Conservation (phyloP, 1,140 invertebrate genomes). For the Drosophila arawakana region DNA sequence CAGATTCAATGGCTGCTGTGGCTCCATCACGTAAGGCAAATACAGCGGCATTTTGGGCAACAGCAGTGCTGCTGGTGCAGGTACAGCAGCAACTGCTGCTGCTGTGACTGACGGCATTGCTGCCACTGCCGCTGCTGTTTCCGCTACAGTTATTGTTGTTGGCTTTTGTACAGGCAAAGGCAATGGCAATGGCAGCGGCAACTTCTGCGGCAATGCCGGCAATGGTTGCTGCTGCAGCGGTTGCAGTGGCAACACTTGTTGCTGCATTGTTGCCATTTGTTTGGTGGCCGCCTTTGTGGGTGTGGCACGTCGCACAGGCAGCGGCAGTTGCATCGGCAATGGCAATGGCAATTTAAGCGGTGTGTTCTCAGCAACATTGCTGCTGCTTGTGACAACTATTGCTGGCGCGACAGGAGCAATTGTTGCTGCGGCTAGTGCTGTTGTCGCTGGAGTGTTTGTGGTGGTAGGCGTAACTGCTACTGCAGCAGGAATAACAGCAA, state of each 20-base stretch:
- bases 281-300: constrained; percentile 69
- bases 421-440: background rate
- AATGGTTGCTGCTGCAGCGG: constrained; percentile 4
- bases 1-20: constrained; percentile 67
- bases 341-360: constrained; percentile 2
- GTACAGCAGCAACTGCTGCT: background rate
- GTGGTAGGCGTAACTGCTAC: background rate
- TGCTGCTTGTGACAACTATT: background rate
- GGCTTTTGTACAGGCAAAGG: constrained; percentile 17
- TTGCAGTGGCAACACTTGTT: background rate
- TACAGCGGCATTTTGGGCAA: constrained; percentile 64
- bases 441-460: background rate
- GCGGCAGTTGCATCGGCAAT: background rate
- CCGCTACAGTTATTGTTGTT: background rate
- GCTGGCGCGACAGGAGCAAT: background rate
- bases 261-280: constrained; percentile 49
- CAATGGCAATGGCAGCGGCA: constrained; percentile 20
- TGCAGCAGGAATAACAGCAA: background rate
- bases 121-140: constrained; percentile 7
- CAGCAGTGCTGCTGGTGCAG: constrained; percentile 28
- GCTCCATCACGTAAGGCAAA: constrained; percentile 60
- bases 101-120: background rate
- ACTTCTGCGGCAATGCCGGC: constrained; percentile 1
- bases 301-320: constrained; percentile 28
- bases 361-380: background rate